phyloP scores from a whole-genome alignment of 2,888 invertebrate genomes.

The Linyphia triangularis region DNA sequence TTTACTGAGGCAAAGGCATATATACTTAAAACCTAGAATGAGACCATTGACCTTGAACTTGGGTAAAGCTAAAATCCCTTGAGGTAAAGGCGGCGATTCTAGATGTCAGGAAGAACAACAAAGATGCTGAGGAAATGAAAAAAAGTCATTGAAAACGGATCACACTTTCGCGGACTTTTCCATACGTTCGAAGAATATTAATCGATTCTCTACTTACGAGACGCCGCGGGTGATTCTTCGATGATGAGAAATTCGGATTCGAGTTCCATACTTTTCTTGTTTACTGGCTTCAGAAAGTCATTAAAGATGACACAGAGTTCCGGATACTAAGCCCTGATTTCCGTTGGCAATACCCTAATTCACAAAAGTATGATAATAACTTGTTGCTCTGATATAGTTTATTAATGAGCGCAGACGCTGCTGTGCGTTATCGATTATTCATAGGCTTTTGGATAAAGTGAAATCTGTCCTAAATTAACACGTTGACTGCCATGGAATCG shows the following conservation, averaged over 20 bases:
- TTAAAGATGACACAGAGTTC: background rate
- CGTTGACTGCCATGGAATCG: too few species aligned
- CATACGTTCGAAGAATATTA: constrained; percentile 7
- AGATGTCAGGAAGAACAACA: constrained; percentile 10
- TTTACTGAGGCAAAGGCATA: background rate
- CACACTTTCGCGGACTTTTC: constrained; percentile 41
- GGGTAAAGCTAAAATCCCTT: constrained; percentile 21
- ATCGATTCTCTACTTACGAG: background rate
- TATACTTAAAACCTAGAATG: constrained; percentile 14
- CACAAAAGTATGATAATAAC: constrained; percentile 18
- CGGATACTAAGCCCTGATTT: constrained; percentile 29
- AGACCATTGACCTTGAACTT: constrained; percentile 58
- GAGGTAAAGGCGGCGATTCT: background rate
- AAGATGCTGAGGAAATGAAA: background rate
- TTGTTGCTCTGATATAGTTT: constrained; percentile 25
- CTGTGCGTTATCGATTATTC: too few species aligned
- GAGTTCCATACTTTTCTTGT: background rate
- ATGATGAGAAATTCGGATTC: background rate
- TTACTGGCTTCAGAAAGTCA: background rate
- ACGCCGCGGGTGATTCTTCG: background rate
- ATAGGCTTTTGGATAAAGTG: too few species aligned
- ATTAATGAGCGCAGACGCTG: background rate
- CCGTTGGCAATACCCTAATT: constrained; percentile 37
- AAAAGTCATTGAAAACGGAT: background rate
- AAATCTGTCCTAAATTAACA: too few species aligned